phyloP scores from a whole-genome alignment of 2,113 vertebrate genomes.

The Toxotes chatareus region DNA sequence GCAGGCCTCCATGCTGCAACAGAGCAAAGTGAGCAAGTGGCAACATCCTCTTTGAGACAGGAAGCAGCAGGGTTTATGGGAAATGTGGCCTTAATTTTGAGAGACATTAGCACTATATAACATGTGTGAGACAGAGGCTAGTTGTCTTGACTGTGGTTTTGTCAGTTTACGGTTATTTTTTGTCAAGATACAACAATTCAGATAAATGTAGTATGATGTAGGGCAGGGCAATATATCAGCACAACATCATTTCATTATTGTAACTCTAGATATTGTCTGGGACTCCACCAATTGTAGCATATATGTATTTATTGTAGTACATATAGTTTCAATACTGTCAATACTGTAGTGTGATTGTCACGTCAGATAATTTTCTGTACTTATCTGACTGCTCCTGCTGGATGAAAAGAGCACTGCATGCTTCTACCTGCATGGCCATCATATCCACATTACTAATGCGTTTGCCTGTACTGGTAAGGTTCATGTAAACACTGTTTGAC shows the following conservation, averaged over 20 bases:
- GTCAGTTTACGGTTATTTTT: constrained; percentile 12
- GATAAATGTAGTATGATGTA: neutral
- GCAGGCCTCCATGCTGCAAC: neutral
- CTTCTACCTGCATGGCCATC: neutral
- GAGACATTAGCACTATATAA: constrained; percentile 22
- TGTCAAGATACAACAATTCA: neutral
- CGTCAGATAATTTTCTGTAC: too few relatives aligned
- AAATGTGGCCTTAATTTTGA: constrained; percentile 56
- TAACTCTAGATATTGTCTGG: neutral
- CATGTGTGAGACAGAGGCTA: constrained; percentile 38
- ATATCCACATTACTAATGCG: neutral
- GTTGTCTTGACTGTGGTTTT: constrained; percentile 10
- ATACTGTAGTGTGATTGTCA: too few relatives aligned
- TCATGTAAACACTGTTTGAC: neutral
- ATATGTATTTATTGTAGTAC: too few relatives aligned
- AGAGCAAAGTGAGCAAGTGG: constrained; percentile 12
- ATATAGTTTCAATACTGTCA: neutral
- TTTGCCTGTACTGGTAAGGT: neutral
- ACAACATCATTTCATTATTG: neutral
- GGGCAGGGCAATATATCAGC: too few relatives aligned
- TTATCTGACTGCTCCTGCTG: neutral
- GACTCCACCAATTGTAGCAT: neutral
- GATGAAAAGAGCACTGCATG: neutral
- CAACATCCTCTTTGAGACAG: constrained; percentile 50
- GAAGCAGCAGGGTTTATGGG: constrained; percentile 54